Evolutionary conservation across 2,888 invertebrate genomes (phyloP).

Genomic region (Parascotia fuliginaria): DNA sequence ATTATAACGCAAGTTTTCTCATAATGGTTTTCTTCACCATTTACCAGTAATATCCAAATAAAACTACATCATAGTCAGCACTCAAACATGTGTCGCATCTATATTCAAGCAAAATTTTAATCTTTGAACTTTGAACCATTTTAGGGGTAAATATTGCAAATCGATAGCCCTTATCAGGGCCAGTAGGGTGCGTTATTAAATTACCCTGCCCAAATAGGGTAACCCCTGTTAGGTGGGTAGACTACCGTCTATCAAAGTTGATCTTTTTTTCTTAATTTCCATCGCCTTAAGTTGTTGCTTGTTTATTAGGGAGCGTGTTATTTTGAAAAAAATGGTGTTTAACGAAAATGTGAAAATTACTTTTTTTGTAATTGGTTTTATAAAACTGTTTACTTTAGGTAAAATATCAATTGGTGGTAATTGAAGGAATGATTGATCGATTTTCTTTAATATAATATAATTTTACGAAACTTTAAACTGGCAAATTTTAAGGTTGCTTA

Average conservation of each 20-base stretch:
- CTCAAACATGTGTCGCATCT: slow-evolving; percentile 11
- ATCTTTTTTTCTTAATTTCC: slow-evolving; percentile 38
- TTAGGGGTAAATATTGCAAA: slow-evolving; percentile 68
- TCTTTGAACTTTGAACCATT: slow-evolving; percentile 46
- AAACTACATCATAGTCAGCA: background rate
- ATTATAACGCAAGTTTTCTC: too few relatives aligned
- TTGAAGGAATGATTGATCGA: too few relatives aligned
- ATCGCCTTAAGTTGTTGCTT: slow-evolving; percentile 13
- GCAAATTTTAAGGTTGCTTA: too few relatives aligned
- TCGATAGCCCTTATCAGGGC: slow-evolving; percentile 68
- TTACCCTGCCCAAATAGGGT: slow-evolving; percentile 56
- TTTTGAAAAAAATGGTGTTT: slow-evolving; percentile 1
- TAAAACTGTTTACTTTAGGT: too few relatives aligned
- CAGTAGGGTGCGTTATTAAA: slow-evolving; percentile 63
- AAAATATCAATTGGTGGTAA: too few relatives aligned
- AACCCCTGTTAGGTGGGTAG: slow-evolving; percentile 20
- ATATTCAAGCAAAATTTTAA: slow-evolving; percentile 20
- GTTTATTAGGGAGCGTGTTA: slow-evolving; percentile 10
- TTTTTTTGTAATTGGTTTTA: too few relatives aligned
- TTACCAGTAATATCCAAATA: too few relatives aligned
- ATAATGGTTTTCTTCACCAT: too few relatives aligned
- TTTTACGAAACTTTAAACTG: too few relatives aligned
- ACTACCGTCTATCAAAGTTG: background rate
- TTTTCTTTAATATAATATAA: too few relatives aligned
- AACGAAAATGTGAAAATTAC: slow-evolving; percentile 1